Evolutionary conservation across 2,888 invertebrate genomes (phyloP).

Genomic region (Patella pellucida): DNA sequence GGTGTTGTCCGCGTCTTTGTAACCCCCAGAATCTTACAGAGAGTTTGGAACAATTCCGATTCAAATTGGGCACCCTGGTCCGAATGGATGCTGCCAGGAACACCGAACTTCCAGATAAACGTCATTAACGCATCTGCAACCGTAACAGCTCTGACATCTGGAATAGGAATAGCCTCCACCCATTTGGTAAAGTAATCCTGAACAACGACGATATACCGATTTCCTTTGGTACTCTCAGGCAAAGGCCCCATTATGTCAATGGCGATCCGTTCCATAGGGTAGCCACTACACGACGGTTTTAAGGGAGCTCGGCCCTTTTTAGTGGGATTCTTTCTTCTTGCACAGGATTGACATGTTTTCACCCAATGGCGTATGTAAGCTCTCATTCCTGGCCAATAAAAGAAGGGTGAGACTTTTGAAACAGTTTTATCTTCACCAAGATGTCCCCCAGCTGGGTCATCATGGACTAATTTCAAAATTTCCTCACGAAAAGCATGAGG

Average conservation of each 20-base stretch:
- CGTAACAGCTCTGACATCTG: not conserved
- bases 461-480: not conserved
- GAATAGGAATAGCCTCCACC: conserved; percentile 8
- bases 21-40: not conserved
- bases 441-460: not conserved
- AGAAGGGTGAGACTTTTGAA: not conserved
- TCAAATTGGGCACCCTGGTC: no score
- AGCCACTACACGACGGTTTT: not conserved
- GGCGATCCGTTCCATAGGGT: conserved; percentile 14
- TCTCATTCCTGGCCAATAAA: not conserved
- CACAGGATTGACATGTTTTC: not conserved
- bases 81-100: conserved; percentile 10
- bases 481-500: not conserved
- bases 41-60: not conserved
- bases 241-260: no score
- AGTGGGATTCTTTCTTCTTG: not conserved
- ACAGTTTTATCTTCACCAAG: conserved; percentile 10
- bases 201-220: conserved; percentile 5
- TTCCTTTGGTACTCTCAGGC: conserved; percentile 1
- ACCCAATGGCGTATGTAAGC: not conserved
- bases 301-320: not conserved
- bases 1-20: not conserved
- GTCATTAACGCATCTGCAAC: conserved; percentile 8
- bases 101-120: not conserved
- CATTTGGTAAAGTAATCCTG: conserved; percentile 16